Base-by-base conservation (phyloP, 2,888 invertebrate species). In the Calameuta pallipes region DNA sequence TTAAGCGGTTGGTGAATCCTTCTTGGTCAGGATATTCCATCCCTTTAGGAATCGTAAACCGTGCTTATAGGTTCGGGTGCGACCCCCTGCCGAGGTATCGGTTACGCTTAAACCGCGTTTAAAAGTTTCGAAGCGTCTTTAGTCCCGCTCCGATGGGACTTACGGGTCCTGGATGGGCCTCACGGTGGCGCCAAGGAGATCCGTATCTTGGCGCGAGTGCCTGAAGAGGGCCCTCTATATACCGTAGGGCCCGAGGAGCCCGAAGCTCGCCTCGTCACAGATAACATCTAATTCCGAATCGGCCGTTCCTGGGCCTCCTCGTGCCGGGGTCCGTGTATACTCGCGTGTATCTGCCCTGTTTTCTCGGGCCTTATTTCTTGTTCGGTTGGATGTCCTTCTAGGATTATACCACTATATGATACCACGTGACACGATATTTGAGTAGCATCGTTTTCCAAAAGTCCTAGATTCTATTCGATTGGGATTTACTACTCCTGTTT, bases 161-260 rank as follows among this genome's bases (percentile, higher is more conserved):
- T 83, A 82, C 84, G 83, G 82, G 84, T 33, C 70, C 69, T 76
- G 82, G 84, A 84, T 84, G 86, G 86, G 82, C 84, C 86, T 83
- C 84, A 88, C 88, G 89, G 90, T 90, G 91, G 91, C 91, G 91
- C 91, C 91, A 91, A 89, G 87, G 83, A 91, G 91, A 91, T 91
- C 86, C 87, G 89, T 91, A 91, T 91, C 91, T 90, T 86, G 88
- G 87, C 85, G 88, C 89, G 89, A 87, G 89, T 80, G 83, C 82
- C 80, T 82, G 84, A 85, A 85, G 85, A 83, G 85, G 83, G 84
- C 82, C 79, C 75, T 68, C 77, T 75, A 74, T 73, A 69, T 79
- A 79, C 81, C 82, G 81, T 82, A 81, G 82, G 80, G 83, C 77
- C 56, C 56, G 76, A 56, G 75, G 68, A 75, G 36, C 76, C 79